Base-by-base conservation (phyloP, 2,797 vertebrate species). In the Sitta carolinensis region DNA sequence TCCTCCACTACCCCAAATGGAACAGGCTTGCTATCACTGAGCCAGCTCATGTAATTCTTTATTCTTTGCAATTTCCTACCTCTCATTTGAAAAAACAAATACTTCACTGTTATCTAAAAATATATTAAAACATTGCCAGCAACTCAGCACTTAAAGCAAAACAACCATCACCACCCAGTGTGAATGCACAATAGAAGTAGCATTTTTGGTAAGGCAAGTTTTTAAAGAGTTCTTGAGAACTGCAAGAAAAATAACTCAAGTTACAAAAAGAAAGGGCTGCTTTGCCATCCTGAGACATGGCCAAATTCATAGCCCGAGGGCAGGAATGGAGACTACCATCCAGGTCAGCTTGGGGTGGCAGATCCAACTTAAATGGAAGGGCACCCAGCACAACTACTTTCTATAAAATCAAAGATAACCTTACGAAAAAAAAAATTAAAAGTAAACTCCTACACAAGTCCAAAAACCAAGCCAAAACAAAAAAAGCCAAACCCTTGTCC, bases 41-140 rank as follows among this genome's bases (percentile, higher is more conserved):
- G 88, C 93, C 91, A 94, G 26, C 89, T 94, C 83, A 93, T 82
- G 91, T 50, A 95, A 93, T 96, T 95, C 94, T 95, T 95, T 94
- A 93, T 93, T 95, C 84, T 96, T 96, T 95, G 94, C 81, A 93
- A 94, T 90, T 96, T 97, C 95, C 94, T 95, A 97, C 86, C 86
- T 94, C 94, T 84, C 84, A 80, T 90, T 94, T 84, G 87, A 94
- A 96, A 94, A 97, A 97, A 96, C 95, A 95, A 96, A 96, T 95
- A 95, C 87, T 93, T 81, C 72, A 84, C 90, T 93, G 93, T 96
- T 97, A 94, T 91, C 95, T 95, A 94, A 96, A 96, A 97, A 93
- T 91, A 87, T 66, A 94, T 92, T 93, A 95, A 95, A 95, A 72
- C 93, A 78, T 36, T 95, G 94, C 94, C 94, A 95, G 84, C 95